A percentile compares a stretch with the other conserved stretches of the same genome.
Conservation (phyloP, 2,888 invertebrate species). For the Euproctis similis region DNA sequence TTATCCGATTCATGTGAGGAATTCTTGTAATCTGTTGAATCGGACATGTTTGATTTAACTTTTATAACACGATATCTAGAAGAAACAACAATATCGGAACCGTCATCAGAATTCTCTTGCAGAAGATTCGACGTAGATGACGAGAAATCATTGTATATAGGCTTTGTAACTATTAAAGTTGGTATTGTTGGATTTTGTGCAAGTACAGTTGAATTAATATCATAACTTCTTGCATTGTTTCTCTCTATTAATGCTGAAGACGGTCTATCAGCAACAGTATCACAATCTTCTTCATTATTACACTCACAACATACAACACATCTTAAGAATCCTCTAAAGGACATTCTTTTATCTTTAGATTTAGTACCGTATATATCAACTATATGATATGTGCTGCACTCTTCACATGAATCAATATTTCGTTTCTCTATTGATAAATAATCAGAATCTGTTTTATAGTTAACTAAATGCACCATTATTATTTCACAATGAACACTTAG, state of each 20-base stretch:
- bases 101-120: constrained; percentile 44
- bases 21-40: constrained; percentile 8
- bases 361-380: constrained; percentile 47
- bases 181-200: constrained; percentile 16
- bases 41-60: constrained; percentile 14
- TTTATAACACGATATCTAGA: constrained; percentile 25
- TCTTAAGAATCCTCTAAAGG: constrained; percentile 33
- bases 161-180: constrained; percentile 26
- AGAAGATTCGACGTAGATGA: constrained; percentile 49
- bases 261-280: constrained; percentile 37
- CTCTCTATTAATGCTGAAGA: constrained; percentile 42
- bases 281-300: constrained; percentile 24
- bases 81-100: constrained; percentile 24
- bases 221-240: constrained; percentile 42
- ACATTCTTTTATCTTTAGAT: constrained; percentile 27
- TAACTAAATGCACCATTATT: constrained; percentile 41
- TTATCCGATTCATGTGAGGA: constrained; percentile 30
- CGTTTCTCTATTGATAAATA: constrained; percentile 47
- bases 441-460: constrained; percentile 33
- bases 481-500: constrained; percentile 17
- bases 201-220: constrained; percentile 27
- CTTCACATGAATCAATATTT: constrained; percentile 16
- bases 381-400: constrained; percentile 34
- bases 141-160: constrained; percentile 26
- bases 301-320: constrained; percentile 42